Base-by-base conservation (phyloP, 2,888 invertebrate genomes). In the Argyra leucocephala region DNA sequence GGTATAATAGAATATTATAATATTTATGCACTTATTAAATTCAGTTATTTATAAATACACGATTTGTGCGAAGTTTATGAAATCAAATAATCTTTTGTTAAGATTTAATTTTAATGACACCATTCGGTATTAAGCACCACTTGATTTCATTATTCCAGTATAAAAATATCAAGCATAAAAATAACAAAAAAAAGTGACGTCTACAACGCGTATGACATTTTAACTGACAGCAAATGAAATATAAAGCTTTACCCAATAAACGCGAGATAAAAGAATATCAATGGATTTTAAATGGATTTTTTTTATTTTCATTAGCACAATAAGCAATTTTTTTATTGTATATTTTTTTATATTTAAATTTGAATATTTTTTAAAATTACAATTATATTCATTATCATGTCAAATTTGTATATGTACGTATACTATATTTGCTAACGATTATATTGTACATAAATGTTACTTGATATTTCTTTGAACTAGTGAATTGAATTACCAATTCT, bases 21-120 rank as follows among this genome's bases (percentile, higher is more conserved):
- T 48, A 31, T 31, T 48, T 48, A 48, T 48, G 10, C 10, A 31
- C 15, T 18, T 48, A 15, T 48, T 48, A 48, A 12, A 3, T 48
- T 48, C 18, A 48, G 12, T 31, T 48, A n/a, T 48, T 48, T 9
- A 12, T 9, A 48, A 31, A 31, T 31, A 31, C 31, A 31, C 10
- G 5, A 31, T 7, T 31, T n/a, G 48, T 48, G 48, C 48, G 48
- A 48, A 48, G 18, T 48, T 48, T 48, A 48, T 18, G 18, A 48
- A 48, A 12, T 48, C 18, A 48, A 48, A 48, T 48, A 48, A 18
- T 48, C 48, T 48, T 48, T 48, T 48, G 48, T 48, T 3, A 48
- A 48, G 48, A 48, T 48, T 48, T 15, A 48, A 48, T 18, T 48
- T 48, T 48, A 48, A 48, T 48, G 48, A 48, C 48, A 48, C 48